phyloP scores from a whole-genome alignment of 1,140 invertebrate species.

The Camponotus floridanus region DNA sequence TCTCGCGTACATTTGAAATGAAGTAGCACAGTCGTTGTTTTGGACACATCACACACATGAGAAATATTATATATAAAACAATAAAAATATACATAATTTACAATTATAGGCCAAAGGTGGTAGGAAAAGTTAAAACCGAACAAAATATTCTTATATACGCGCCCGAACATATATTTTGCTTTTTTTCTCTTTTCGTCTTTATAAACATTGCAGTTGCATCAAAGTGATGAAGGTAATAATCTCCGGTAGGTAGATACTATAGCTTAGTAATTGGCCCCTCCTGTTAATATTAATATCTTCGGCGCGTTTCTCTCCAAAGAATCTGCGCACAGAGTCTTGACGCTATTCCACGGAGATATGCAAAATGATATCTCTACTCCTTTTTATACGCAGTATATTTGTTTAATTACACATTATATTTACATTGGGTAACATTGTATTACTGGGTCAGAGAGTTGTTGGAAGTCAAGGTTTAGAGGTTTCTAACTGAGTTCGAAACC shows the following conservation, averaged over 20 bases:
- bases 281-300: constrained; percentile 62
- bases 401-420: constrained; percentile 38
- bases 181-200: constrained; percentile 1
- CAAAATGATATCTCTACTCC: not conserved
- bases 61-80: constrained; percentile 71
- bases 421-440: constrained; percentile 16
- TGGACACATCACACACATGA: constrained; percentile 45
- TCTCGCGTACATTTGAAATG: constrained; percentile 55
- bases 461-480: constrained; percentile 3
- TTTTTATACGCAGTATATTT: not conserved
- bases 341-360: not conserved
- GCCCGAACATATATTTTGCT: not conserved
- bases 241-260: constrained; percentile 36
- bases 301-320: constrained; percentile 9
- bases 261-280: constrained; percentile 71
- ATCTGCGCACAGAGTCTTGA: not conserved
- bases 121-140: constrained; percentile 59
- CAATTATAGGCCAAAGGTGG: constrained; percentile 70
- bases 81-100: constrained; percentile 79
- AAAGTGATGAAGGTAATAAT: constrained; percentile 28
- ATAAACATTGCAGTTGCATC: constrained; percentile 45
- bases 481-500: constrained; percentile 98
- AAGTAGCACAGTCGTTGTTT: constrained; percentile 54
- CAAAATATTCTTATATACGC: constrained; percentile 34
- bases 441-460: constrained; percentile 27